Conservation (phyloP, 1,140 invertebrate species). For the Microvelia longipes region DNA sequence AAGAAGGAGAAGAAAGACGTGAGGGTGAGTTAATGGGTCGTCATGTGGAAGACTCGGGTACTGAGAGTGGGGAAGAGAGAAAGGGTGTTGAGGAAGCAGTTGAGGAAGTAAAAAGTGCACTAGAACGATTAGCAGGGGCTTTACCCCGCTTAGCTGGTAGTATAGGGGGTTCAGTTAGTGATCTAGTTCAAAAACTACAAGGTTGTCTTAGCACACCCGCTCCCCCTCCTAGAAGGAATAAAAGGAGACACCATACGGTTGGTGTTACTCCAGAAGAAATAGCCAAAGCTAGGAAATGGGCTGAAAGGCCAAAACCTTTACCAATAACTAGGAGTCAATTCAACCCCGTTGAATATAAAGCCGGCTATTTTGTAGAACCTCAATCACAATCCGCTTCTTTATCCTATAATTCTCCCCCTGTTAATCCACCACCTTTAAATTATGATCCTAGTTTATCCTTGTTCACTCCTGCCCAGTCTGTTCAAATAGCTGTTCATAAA, state of each 20-base stretch:
- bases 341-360: conserved; percentile 12
- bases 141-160: conserved; percentile 36
- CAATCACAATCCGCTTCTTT: conserved; percentile 9
- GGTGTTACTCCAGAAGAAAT: conserved; percentile 64
- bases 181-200: conserved; percentile 56
- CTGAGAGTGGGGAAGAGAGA: conserved; percentile 12
- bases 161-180: conserved; percentile 46
- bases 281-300: conserved; percentile 50
- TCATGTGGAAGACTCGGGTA: background rate
- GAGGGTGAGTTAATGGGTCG: conserved; percentile 1
- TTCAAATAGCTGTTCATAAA: conserved; percentile 33
- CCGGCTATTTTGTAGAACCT: conserved; percentile 13
- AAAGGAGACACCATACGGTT: conserved; percentile 51
- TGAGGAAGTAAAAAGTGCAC: conserved; percentile 58
- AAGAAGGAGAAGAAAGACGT: conserved; percentile 38
- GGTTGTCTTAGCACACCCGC: conserved; percentile 39
- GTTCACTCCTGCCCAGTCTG: conserved; percentile 29
- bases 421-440: conserved; percentile 17
- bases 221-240: conserved; percentile 14
- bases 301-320: conserved; percentile 36
- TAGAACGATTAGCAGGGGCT: conserved; percentile 53
- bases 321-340: background rate
- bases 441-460: conserved; percentile 28
- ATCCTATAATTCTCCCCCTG: conserved; percentile 7
- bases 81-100: conserved; percentile 41